A percentile compares a stretch with the other conserved stretches of the same genome.
Evolutionary conservation across 1,140 invertebrate genomes (phyloP).

Genomic region (Aricia agestis): DNA sequence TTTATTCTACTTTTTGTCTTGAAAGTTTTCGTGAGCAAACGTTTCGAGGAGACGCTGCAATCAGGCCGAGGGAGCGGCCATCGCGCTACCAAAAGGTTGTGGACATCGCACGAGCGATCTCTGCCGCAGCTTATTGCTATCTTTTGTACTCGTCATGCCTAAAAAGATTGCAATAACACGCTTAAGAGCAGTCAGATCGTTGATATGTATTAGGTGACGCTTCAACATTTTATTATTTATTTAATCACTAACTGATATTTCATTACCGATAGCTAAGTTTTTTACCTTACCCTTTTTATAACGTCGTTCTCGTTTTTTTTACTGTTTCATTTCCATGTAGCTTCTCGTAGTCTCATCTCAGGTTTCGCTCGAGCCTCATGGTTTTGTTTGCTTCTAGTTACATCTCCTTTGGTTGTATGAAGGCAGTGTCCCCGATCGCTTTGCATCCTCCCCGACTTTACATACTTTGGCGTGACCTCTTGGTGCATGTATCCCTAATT

Average conservation of each 20-base stretch:
- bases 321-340: neutral
- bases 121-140: constrained; percentile 39
- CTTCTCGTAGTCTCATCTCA: neutral
- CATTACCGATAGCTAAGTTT: neutral
- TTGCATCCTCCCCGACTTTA: constrained; percentile 70
- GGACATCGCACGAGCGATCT: constrained; percentile 56
- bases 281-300: constrained; percentile 4
- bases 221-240: constrained; percentile 39
- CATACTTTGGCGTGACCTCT: constrained; percentile 74
- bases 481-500: constrained; percentile 66
- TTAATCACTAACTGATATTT: constrained; percentile 7
- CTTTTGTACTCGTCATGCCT: constrained; percentile 7
- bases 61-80: constrained; percentile 73
- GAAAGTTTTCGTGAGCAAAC: constrained; percentile 68
- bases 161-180: constrained; percentile 22
- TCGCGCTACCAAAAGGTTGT: constrained; percentile 66
- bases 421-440: constrained; percentile 75
- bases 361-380: constrained; percentile 40
- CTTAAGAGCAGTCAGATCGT: constrained; percentile 39
- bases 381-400: constrained; percentile 51
- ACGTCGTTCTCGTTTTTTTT: neutral
- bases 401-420: constrained; percentile 73
- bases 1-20: constrained; percentile 55
- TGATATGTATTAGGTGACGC: constrained; percentile 43
- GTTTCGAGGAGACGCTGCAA: constrained; percentile 73